Percentiles rank a stretch among this genome's conserved stretches.
phyloP scores from a whole-genome alignment of 1,140 invertebrate genomes.

The Stegodyphus dumicola region DNA sequence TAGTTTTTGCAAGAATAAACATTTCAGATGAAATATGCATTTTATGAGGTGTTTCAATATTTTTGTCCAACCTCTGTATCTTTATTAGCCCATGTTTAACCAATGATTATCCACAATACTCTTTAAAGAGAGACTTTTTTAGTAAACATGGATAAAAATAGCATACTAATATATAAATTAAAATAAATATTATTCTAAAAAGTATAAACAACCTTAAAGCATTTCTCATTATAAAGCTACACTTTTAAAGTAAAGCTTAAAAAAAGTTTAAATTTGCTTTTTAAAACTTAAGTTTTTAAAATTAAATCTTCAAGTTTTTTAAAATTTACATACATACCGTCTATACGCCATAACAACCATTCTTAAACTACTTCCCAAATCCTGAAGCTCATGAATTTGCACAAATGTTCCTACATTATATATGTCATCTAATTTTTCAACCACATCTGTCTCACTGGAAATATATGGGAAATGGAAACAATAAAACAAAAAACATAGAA shows the following conservation, averaged over 20 bases:
- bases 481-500: neutral
- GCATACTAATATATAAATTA: neutral
- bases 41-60: too few relatives aligned
- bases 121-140: too few relatives aligned
- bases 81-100: too few relatives aligned
- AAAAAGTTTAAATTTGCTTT: neutral
- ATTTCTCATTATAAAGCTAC: neutral
- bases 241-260: constrained; percentile 5
- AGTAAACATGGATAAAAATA: too few relatives aligned
- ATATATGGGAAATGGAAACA: constrained; percentile 24
- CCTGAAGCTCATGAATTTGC: constrained; percentile 97
- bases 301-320: neutral
- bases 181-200: neutral
- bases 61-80: too few relatives aligned
- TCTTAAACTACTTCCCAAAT: constrained; percentile 89
- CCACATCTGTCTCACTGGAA: constrained; percentile 83
- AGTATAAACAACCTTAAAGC: neutral
- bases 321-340: constrained; percentile 68
- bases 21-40: too few relatives aligned
- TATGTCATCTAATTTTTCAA: constrained; percentile 86
- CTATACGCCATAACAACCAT: constrained; percentile 95
- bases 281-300: neutral
- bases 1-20: too few relatives aligned
- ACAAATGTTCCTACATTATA: constrained; percentile 96
- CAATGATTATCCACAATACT: too few relatives aligned